Conservation (phyloP, 2,113 vertebrate species). For the Myotis davidii region DNA sequence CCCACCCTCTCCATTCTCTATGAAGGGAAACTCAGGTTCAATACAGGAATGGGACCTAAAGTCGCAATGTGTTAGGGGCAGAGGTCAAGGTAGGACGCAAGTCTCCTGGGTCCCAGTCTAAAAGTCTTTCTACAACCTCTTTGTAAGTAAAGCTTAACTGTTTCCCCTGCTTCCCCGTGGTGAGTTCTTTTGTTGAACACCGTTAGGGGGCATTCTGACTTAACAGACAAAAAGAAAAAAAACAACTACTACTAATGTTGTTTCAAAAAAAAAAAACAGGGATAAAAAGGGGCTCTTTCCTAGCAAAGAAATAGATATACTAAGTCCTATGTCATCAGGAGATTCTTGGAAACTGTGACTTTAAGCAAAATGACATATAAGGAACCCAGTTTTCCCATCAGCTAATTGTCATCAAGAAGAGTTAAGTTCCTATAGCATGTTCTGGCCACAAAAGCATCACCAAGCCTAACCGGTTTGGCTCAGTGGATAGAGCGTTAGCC, state of each 20-base stretch:
- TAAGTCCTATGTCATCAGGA: not conserved
- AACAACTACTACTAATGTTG: not conserved
- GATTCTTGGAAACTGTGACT: not conserved
- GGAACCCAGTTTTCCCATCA: not conserved
- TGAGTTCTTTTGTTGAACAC: not conserved
- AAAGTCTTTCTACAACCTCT: not conserved
- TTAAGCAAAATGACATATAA: not conserved
- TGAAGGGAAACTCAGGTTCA: not conserved
- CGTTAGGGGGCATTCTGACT: not conserved
- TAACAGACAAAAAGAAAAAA: not conserved
- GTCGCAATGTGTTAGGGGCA: not conserved
- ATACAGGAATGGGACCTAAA: not conserved
- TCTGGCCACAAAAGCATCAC: not conserved
- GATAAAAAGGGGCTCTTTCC: not conserved
- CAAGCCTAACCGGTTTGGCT: not conserved
- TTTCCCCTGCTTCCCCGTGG: not conserved
- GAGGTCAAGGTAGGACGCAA: not conserved
- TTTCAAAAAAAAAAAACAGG: not conserved
- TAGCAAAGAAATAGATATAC: not conserved
- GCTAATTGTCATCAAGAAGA: not conserved
- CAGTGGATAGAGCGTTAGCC: not conserved
- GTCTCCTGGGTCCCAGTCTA: not conserved
- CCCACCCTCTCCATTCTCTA: fast-evolving
- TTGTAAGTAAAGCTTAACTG: not conserved
- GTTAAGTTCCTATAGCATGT: not conserved